Base-by-base conservation (phyloP, 2,113 vertebrate species). In the Potamarius usumacintae region DNA sequence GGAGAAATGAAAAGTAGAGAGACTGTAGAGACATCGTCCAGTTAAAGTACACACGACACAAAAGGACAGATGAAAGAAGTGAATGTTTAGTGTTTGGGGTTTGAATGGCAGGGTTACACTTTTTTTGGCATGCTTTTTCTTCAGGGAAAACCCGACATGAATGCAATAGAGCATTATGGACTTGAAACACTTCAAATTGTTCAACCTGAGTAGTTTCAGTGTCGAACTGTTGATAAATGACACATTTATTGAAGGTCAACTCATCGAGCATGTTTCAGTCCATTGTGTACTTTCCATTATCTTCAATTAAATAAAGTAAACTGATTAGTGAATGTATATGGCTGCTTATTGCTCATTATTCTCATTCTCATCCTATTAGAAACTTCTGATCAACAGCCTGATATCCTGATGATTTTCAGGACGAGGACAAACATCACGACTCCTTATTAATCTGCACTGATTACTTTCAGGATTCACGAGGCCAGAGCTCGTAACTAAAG, bases 391-490 rank as follows among this genome's bases (percentile, higher is more conserved):
- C 84, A 85, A 82, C 86, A 85, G 69, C 11, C 85, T 83, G 84
- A 85, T 76, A 72, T 27, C 27, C 14, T 67, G 78, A 81, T 69
- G n/a, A 85, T 84, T 81, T 83, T 84, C 34, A 72, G 84, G 79
- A 86, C 5, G 69, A 83, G 65, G 27, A 53, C 53, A 87, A 85
- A 83, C 85, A 80, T 81, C 71, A 77, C 53, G 84, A 86, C 65
- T 48, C 52, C 14, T 20, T 52, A 53, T 76, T 92, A 92, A 89
- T 87, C 67, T 84, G 72, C 11, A n/a, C 48, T 90, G 88, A 92
- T 91, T 92, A 88, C 79, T 92, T 81, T 89, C 83, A 78, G 50
- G 65, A 79, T 84, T 17, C 34, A 34, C 74, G 81, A 89, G 60
- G 76, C 88, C 30, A 80, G 84, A 42, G 55, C 86, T 85, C 58